Evolutionary conservation across 2,113 vertebrate species (phyloP).

Genomic region (Poicephalus gulielmi): DNA sequence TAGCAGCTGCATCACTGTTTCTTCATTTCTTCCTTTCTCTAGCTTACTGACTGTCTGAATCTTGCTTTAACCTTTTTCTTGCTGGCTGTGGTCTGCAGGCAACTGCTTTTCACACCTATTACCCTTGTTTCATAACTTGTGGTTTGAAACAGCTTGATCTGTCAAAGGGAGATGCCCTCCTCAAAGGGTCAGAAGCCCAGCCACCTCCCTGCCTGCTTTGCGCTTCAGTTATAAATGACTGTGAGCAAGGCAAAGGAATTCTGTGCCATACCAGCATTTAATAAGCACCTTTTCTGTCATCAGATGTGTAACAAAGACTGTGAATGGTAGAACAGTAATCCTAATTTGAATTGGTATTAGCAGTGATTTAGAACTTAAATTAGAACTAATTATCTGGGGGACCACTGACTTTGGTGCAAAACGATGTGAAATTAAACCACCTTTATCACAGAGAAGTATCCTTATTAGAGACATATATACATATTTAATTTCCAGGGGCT

Average conservation of each 20-base stretch:
- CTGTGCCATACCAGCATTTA: background rate
- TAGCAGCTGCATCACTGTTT: background rate
- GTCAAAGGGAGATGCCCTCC: background rate
- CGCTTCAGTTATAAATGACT: background rate
- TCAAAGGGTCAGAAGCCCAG: background rate
- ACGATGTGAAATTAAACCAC: background rate
- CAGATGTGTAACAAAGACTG: background rate
- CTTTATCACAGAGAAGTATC: background rate
- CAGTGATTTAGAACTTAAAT: background rate
- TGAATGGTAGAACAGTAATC: background rate
- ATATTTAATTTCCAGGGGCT: background rate
- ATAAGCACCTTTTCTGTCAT: background rate
- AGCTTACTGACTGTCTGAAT: background rate
- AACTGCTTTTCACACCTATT: background rate
- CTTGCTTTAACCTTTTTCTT: background rate
- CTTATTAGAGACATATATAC: background rate
- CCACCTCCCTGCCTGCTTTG: background rate
- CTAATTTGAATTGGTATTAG: background rate
- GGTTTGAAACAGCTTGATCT: background rate
- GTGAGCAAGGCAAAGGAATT: background rate
- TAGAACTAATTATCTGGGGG: background rate
- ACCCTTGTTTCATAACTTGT: background rate
- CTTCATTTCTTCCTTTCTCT: background rate
- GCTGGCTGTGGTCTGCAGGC: background rate
- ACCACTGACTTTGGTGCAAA: background rate